Percentiles rank a stretch among this genome's conserved stretches.
These are phyloP conservation scores for Lithobius niger DNA, from an alignment of 1,140 invertebrate genomes.

Conservation along the genomic window DNA sequence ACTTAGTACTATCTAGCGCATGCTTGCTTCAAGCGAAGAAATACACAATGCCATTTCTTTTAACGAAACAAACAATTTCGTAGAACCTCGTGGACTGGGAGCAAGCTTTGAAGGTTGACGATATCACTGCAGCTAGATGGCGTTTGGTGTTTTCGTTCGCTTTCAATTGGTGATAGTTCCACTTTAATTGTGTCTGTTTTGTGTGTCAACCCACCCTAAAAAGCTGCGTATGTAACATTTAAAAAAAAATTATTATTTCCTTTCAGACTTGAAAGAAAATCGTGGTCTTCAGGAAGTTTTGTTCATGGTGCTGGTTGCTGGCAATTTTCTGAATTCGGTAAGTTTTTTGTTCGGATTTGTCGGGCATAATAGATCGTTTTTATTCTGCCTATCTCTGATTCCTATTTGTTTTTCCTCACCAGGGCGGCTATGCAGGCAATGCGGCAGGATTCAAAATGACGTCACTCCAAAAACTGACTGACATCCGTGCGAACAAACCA, in stretches of 20 bases:
- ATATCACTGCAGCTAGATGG: too few species aligned
- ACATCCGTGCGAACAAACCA: slow-evolving; percentile 91
- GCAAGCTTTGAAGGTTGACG: too few species aligned
- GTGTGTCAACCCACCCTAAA: too few species aligned
- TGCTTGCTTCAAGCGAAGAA: too few species aligned
- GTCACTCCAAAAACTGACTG: slow-evolving; percentile 86
- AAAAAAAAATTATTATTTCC: slow-evolving; percentile 12
- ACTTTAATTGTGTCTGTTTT: slow-evolving; percentile 4
- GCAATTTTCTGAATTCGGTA: slow-evolving; percentile 88
- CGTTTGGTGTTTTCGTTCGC: too few species aligned
- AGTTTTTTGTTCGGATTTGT: slow-evolving; percentile 23
- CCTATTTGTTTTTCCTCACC: slow-evolving; percentile 23
- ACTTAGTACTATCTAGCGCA: too few species aligned
- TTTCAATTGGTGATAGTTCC: too few species aligned
- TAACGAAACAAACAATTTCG: too few species aligned
- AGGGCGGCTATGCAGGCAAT: slow-evolving; percentile 95
- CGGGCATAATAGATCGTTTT: too few species aligned
- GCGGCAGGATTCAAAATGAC: slow-evolving; percentile 89
- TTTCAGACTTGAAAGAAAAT: slow-evolving; percentile 57
- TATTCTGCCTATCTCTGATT: not conserved
- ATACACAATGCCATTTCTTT: too few species aligned
- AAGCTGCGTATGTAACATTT: too few species aligned
- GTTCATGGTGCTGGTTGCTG: slow-evolving; percentile 81
- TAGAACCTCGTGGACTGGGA: too few species aligned
- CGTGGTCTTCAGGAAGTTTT: slow-evolving; percentile 69